Evolutionary conservation across 2,888 invertebrate genomes (phyloP), one percentile per base, ranked within the genome.

Genomic region (Tachina lurida): DNA sequence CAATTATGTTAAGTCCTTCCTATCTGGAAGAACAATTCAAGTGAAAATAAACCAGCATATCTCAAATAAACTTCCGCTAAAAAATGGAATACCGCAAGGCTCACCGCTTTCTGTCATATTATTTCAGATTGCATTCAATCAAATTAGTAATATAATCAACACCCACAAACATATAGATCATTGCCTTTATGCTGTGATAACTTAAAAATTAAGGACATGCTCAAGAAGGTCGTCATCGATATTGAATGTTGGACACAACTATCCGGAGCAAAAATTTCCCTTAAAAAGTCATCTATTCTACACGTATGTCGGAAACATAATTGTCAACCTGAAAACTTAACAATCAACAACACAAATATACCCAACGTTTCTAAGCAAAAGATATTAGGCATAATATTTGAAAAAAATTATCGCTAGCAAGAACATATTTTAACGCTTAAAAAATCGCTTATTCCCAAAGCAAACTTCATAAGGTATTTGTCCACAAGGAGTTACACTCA

Each of bases 111-210:
- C 78, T 3, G 77, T 84, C 0, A 19, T 81, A 1, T 22, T 87
- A n/a, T 87, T 87, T 31, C 58, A 67, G 31, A 87, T 84, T 56
- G 81, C 77, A 4, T 84, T 75, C 47, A 78, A 81, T 22, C 62
- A 81, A 74, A 81, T 84, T 2, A 58, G 56, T n/a, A 15, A 47
- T 10, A 54, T 70, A 12, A 78, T 85, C 13, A 67, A 52, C 1
- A 31, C 22, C 8, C 75, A 87, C 45, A 85, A 78, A 77, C 39
- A 84, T 62, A 52, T 84, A 10, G 47, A 60, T 49, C 79, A 84
- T 49, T 86, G 75, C 22, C 62, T 80, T 9, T 88, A 85, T n/a
- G 85, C 87, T 3, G 47, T n/a, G 75, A 75, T 19, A 65, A 17
- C 10, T 13, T 1, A 19, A 49, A 68, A 19, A 54, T 56, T 1